Evolutionary conservation across 1,140 invertebrate genomes (phyloP).

Genomic region (Heliconius nattereri): DNA sequence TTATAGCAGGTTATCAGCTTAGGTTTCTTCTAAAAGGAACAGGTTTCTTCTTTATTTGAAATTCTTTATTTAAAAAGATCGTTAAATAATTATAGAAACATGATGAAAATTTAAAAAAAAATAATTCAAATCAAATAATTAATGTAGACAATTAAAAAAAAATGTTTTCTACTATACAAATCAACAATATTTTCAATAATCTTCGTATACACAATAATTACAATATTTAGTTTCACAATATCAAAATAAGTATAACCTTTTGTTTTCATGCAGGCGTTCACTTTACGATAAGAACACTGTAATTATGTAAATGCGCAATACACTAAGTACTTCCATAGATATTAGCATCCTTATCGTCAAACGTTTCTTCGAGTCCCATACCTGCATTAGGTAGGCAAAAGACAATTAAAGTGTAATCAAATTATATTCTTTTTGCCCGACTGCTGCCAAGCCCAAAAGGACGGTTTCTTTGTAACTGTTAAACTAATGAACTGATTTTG

Average conservation of each 20-base stretch:
- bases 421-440: too few relatives aligned
- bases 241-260: conserved; percentile 15
- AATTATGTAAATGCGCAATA: conserved; percentile 27
- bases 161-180: too few relatives aligned
- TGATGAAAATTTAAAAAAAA: too few relatives aligned
- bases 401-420: not conserved
- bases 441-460: too few relatives aligned
- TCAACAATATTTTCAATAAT: too few relatives aligned
- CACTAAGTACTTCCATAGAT: conserved; percentile 29
- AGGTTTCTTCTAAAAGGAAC: too few relatives aligned
- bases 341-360: conserved; percentile 23
- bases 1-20: not conserved
- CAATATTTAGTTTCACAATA: not conserved
- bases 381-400: not conserved
- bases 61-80: too few relatives aligned
- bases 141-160: too few relatives aligned
- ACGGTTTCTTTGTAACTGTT: too few relatives aligned
- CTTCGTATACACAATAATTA: not conserved
- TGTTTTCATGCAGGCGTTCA: conserved; percentile 30
- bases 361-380: not conserved
- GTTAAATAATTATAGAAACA: too few relatives aligned
- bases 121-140: too few relatives aligned
- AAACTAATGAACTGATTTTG: too few relatives aligned
- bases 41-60: not conserved
- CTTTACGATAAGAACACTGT: conserved; percentile 24